Conservation (phyloP, 2,797 vertebrate species). For the Chiloscyllium punctatum region DNA sequence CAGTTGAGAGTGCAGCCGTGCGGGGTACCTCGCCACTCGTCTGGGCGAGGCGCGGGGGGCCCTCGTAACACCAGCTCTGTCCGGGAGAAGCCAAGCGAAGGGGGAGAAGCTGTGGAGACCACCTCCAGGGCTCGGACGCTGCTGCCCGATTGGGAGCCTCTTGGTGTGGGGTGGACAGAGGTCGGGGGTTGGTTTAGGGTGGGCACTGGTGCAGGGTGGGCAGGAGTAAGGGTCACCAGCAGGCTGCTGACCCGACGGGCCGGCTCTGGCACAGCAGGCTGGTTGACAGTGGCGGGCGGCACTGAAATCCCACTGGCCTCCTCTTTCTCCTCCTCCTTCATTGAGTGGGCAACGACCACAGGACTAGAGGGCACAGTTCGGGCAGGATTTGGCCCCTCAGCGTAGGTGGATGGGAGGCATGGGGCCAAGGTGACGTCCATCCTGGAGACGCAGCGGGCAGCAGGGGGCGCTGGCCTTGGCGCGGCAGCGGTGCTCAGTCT, state of each 20-base stretch:
- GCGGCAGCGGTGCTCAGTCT: not conserved
- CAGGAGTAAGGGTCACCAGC: not conserved
- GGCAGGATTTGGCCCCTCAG: not conserved
- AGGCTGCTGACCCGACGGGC: not conserved
- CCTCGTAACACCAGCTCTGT: not conserved
- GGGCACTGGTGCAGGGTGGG: not conserved
- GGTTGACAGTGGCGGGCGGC: not conserved
- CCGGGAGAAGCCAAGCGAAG: not conserved
- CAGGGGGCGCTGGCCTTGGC: not conserved
- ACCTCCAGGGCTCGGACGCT: not conserved
- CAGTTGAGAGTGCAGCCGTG: not conserved
- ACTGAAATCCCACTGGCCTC: too few species aligned
- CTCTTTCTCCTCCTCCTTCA: too few species aligned
- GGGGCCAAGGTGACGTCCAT: constrained; percentile 6
- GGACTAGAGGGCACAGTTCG: not conserved
- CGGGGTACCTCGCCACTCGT: not conserved
- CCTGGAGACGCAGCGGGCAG: not conserved
- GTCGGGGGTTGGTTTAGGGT: not conserved
- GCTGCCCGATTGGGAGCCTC: too few species aligned
- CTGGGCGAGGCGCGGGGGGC: not conserved
- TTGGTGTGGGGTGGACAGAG: not conserved
- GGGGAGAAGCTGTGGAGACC: not conserved
- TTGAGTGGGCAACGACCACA: too few species aligned
- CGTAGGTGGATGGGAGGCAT: not conserved
- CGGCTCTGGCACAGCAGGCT: not conserved